Percentiles rank a stretch among this genome's conserved stretches.
These are phyloP conservation scores for Tachysurus vachellii DNA, from an alignment of 2,113 vertebrate genomes.

Conservation along the genomic window DNA sequence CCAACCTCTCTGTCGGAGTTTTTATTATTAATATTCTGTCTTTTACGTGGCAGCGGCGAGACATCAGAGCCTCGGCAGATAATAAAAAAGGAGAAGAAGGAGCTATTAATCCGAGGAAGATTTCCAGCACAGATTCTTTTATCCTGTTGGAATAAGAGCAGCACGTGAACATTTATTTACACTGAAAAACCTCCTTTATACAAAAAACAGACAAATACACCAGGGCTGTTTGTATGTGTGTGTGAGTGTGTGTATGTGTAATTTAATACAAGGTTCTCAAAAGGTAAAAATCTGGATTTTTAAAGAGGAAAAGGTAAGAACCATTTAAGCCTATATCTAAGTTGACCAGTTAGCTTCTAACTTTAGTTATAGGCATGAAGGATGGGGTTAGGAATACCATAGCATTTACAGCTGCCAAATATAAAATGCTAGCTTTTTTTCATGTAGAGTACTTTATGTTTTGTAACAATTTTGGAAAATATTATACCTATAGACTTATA, in stretches of 20 bases:
- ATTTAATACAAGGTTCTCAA: not conserved
- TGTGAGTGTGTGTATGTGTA: not conserved
- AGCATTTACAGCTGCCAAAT: not conserved
- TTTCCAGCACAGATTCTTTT: slow-evolving; percentile 97
- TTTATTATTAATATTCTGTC: slow-evolving; percentile 99
- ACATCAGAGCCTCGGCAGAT: slow-evolving; percentile 99
- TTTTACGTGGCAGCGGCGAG: slow-evolving; percentile 87
- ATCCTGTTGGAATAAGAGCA: slow-evolving; percentile 84
- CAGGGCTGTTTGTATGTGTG: not conserved
- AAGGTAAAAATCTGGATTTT: not conserved
- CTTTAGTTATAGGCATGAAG: not conserved
- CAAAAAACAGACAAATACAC: not conserved
- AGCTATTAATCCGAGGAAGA: slow-evolving; percentile 99
- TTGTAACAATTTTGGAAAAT: not conserved
- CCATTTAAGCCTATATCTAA: not conserved
- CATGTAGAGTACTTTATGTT: too few species aligned
- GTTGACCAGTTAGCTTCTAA: not conserved
- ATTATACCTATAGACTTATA: not conserved
- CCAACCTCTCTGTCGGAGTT: slow-evolving; percentile 38
- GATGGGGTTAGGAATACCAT: too few species aligned
- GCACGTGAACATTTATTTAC: slow-evolving; percentile 65
- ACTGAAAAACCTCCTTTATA: not conserved
- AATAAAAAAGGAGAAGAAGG: slow-evolving; percentile 80
- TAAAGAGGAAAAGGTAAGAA: not conserved
- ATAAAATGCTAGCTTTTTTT: not conserved